phyloP scores from a whole-genome alignment of 2,113 vertebrate species.

The Callocephalon fimbriatum region DNA sequence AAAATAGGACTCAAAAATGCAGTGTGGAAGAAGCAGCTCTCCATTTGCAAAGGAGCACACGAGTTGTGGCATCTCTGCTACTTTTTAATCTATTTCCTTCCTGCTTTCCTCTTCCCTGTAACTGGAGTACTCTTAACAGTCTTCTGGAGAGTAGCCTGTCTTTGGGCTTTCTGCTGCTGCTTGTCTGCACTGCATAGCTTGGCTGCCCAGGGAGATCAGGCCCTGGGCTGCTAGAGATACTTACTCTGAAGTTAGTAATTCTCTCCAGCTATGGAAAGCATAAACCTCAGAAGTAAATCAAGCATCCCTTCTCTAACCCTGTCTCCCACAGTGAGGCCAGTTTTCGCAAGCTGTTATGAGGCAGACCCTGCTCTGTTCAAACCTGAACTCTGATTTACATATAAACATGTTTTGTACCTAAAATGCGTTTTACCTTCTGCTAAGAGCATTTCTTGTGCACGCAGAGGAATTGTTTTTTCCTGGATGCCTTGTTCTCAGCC shows the following conservation, averaged over 20 bases:
- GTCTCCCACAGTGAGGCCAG: not conserved
- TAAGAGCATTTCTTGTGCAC: not conserved
- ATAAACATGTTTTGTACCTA: not conserved
- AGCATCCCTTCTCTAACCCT: not conserved
- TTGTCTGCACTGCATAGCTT: fast-evolving
- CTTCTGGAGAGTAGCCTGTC: not conserved
- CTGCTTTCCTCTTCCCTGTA: not conserved
- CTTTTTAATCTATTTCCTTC: not conserved
- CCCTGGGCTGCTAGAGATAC: not conserved
- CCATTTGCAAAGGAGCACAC: not conserved
- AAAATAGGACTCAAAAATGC: fast-evolving
- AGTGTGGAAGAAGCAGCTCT: fast-evolving
- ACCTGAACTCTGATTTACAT: not conserved
- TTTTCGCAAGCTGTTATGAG: not conserved
- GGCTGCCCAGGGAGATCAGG: not conserved
- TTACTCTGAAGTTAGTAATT: not conserved
- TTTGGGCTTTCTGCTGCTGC: not conserved
- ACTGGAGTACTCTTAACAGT: not conserved
- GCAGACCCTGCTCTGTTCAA: not conserved
- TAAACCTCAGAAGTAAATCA: not conserved
- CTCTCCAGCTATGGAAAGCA: not conserved
- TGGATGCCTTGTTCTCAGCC: not conserved
- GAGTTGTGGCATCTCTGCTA: not conserved
- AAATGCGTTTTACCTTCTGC: not conserved
- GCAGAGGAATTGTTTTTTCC: not conserved